These are phyloP conservation scores for Distichodus sexfasciatus DNA, from an alignment of 2,797 vertebrate genomes.

Conservation along the genomic window DNA sequence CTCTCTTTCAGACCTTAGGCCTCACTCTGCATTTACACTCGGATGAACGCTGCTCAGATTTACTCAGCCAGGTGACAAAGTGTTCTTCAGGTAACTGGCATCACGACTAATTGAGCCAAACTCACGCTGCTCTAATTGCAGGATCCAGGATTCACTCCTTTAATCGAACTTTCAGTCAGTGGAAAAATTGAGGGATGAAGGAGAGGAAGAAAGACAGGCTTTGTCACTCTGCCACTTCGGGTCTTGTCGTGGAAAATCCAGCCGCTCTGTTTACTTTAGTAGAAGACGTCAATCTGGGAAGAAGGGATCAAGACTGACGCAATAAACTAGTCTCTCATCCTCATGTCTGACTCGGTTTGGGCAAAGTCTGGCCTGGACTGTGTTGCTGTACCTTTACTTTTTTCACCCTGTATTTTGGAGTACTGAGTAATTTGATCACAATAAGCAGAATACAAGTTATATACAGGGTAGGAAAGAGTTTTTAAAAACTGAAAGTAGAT, in stretches of 20 bases:
- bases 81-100: slow-evolving; percentile 59
- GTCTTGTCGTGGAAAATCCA: slow-evolving; percentile 10
- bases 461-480: too few relatives aligned
- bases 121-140: slow-evolving; percentile 55
- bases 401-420: too few relatives aligned
- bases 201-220: neutral
- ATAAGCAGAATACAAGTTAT: too few relatives aligned
- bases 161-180: slow-evolving; percentile 64
- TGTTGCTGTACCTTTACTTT: too few relatives aligned
- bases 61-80: slow-evolving; percentile 36
- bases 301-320: slow-evolving; percentile 50
- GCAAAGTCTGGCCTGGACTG: too few relatives aligned
- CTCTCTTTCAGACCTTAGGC: too few relatives aligned
- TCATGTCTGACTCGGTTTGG: too few relatives aligned
- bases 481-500: too few relatives aligned
- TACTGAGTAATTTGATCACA: too few relatives aligned
- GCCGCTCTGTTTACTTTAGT: neutral
- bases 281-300: slow-evolving; percentile 11
- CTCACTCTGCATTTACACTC: too few relatives aligned
- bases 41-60: too few relatives aligned
- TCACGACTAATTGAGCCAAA: slow-evolving; percentile 55
- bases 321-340: too few relatives aligned
- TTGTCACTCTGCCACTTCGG: neutral
- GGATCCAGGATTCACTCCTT: slow-evolving; percentile 54
- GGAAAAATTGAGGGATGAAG: slow-evolving; percentile 43